Evolutionary conservation across 2,113 vertebrate genomes (phyloP), one percentile per base, ranked within the genome.

Genomic region (Vicugna pacos): DNA sequence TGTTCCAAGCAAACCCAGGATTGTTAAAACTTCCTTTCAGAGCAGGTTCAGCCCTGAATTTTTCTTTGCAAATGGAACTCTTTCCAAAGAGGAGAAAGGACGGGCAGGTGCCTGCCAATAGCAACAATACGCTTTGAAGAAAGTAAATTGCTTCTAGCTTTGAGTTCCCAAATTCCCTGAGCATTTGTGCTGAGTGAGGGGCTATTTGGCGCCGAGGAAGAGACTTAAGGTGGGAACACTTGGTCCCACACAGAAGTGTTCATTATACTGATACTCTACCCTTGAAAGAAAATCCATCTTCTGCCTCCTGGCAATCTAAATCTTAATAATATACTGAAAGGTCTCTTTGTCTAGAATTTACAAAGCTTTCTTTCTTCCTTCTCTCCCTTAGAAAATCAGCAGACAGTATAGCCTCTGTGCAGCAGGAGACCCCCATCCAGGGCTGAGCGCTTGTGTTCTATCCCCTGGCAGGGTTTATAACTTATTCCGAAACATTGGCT

Each of bases 341-440:
- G 22, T 22, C 13, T 2, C 92, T 97, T 96, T 94, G 65, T 80
- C 97, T 97, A 75, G 46, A 93, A 62, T 96, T 93, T 93, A 15
- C 0, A 0, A 86, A 96, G 54, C 32, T 97, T 79, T 54, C 69
- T 97, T 97, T 86, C 52, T 72, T 70, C 82, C 73, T 98, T 52
- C 48, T 56, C 81, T 97, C 35, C 56, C 22, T 65, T 83, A 19
- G 75, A 96, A 92, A 72, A 54, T 95, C 54, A 93, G 58, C 58
- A 24, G 83, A 86, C 69, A 93, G 79, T 97, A 75, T 0, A 14
- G 56, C 79, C 95, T 62, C 94, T 96, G 42, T 0, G 0, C 82
- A 5, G 56, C 0, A 0, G 96, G 93, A 96, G 58, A 76, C 92
- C 81, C 87, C 89, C 79, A n/a, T 75, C 69, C 17, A 96, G 65